These are phyloP conservation scores for Drosophila pseudotalamancana DNA, from an alignment of 2,888 invertebrate genomes.

Conservation along the genomic window DNA sequence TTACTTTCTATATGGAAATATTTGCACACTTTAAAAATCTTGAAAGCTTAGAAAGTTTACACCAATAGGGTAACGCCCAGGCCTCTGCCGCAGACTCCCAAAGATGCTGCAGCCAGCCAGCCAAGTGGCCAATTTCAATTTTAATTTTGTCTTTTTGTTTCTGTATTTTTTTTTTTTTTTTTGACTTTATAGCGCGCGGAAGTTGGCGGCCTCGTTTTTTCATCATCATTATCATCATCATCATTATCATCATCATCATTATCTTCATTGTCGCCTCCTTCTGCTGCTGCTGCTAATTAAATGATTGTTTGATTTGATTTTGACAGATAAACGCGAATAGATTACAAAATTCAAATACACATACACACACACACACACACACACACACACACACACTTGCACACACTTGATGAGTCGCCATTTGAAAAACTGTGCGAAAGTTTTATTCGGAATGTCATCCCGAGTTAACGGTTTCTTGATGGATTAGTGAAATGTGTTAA, in stretches of 20 bases:
- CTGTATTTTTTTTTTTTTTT: constrained; percentile 10
- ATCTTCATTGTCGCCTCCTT: constrained; percentile 1
- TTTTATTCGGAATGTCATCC: constrained; percentile 27
- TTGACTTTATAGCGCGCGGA: constrained; percentile 42
- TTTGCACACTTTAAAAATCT: constrained; percentile 56
- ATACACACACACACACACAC: constrained; percentile 2
- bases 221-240: constrained; percentile 12
- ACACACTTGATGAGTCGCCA: neutral
- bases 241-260: constrained; percentile 1
- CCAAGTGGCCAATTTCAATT: constrained; percentile 33
- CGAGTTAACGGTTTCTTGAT: constrained; percentile 30
- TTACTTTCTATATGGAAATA: constrained; percentile 60
- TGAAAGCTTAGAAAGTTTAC: constrained; percentile 55
- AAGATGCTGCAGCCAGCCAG: constrained; percentile 18
- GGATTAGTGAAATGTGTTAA: constrained; percentile 53
- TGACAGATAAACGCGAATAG: constrained; percentile 50
- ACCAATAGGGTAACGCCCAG: constrained; percentile 46
- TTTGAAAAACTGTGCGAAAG: constrained; percentile 40
- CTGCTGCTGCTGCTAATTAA: constrained; percentile 40
- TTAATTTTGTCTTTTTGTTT: constrained; percentile 4
- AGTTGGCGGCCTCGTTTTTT: constrained; percentile 48
- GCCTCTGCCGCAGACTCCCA: constrained; percentile 21
- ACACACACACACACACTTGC: neutral
- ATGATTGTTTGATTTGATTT: constrained; percentile 59
- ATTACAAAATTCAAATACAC: constrained; percentile 21